Conservation (phyloP, 2,113 vertebrate genomes). For the Microcebus ravelobensis region DNA sequence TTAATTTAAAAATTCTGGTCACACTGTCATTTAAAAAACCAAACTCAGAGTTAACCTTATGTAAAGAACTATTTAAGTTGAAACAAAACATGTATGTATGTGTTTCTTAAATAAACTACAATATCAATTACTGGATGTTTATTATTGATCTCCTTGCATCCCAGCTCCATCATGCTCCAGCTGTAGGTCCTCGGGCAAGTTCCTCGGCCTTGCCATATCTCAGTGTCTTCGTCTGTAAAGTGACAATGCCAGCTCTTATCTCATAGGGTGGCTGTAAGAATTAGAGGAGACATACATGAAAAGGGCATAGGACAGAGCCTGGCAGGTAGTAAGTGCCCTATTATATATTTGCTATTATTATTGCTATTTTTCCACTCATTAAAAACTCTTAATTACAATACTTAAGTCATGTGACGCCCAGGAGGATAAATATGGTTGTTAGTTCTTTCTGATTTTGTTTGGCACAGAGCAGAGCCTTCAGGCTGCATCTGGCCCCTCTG, state of each 20-base stretch:
- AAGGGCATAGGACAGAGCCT: not conserved
- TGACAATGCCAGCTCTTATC: not conserved
- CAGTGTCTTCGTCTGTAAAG: not conserved
- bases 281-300: not conserved
- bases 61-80: constrained; percentile 27
- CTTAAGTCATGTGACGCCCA: not conserved
- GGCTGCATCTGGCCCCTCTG: not conserved
- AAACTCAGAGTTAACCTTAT: constrained; percentile 18
- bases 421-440: not conserved
- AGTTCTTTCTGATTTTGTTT: not conserved
- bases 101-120: constrained; percentile 39
- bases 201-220: not conserved
- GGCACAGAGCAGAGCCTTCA: not conserved
- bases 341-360: not conserved
- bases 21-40: constrained; percentile 51
- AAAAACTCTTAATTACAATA: constrained; percentile 31
- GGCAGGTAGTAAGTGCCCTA: not conserved
- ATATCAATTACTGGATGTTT: constrained; percentile 6
- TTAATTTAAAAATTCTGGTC: constrained; percentile 56
- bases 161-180: not conserved
- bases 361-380: not conserved
- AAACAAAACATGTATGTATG: not conserved
- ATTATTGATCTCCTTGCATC: not conserved
- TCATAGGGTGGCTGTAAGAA: not conserved
- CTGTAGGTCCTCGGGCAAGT: not conserved